Evolutionary conservation across 2,113 vertebrate species (phyloP), one percentile per base, ranked within the genome.

Genomic region (Proteles cristata): DNA sequence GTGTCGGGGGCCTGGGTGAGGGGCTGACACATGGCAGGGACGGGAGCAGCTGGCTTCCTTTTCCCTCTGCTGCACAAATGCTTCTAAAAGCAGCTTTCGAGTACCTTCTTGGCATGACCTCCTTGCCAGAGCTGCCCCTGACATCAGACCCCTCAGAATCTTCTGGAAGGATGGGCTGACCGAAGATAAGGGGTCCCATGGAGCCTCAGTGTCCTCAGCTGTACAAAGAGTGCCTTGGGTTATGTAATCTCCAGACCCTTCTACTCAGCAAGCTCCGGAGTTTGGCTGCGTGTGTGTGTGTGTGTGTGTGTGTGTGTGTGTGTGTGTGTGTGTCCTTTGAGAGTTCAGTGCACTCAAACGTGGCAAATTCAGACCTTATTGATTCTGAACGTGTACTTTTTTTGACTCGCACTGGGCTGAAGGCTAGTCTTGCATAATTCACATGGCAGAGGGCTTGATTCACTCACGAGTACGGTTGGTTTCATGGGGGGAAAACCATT

Each of bases 381-480:
- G 31, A 85, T 80, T 68, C 77, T 45, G 84, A 80, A 82, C 7
- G 11, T 83, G 43, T 55, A 7, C 35, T 55, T 74, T 65, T 84
- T 95, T 50, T 69, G 58, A 91, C 50, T 65, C 77, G 58, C 12
- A 68, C 26, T 61, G 43, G 71, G 73, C 45, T 23, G 35, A 91
- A 58, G 90, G 63, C 53, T 61, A 68, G 45, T 74, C 55, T 33
- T 95, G 82, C 74, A 77, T 82, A 90, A 77, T 76, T 90, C 87
- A 95, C 73, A 45, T 28, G 28, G 69, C 33, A 66, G 45, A 76
- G 61, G 58, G 2, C 66, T 58, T 28, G 83, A 10, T 35, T 21
- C 2, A 1, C 68, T 69, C 68, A 25, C 8, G 82, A 82, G 26
- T 1, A 15, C 8, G 12, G 12, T 63, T 35, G 50, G 48, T 3